Percentiles rank a stretch among this genome's conserved stretches.
phyloP scores from a whole-genome alignment of 2,888 invertebrate genomes.

The Eupithecia insigniata region DNA sequence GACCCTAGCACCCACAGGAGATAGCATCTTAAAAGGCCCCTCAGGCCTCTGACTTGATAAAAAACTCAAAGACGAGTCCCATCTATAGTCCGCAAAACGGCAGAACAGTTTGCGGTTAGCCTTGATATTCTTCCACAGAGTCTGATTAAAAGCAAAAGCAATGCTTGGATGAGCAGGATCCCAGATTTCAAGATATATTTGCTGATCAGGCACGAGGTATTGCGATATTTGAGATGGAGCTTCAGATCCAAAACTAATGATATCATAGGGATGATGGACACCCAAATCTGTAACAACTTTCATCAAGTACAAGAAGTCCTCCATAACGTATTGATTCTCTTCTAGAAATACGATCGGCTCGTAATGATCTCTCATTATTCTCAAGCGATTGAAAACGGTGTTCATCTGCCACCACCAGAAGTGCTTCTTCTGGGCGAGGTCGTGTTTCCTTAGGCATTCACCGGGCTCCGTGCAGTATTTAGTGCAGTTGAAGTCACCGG shows the following conservation, averaged over 20 bases:
- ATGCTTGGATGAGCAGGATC: slow-evolving; percentile 41
- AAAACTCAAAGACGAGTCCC: slow-evolving; percentile 56
- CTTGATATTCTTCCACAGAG: slow-evolving; percentile 55
- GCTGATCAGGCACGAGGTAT: slow-evolving; percentile 37
- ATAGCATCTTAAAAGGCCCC: slow-evolving; percentile 46
- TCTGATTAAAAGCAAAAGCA: slow-evolving; percentile 58
- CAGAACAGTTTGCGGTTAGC: slow-evolving; percentile 51
- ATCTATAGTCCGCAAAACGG: slow-evolving; percentile 55
- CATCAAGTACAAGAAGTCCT: slow-evolving; percentile 55
- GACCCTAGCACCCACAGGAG: slow-evolving; percentile 54
- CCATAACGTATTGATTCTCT: slow-evolving; percentile 54
- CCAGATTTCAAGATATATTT: slow-evolving; percentile 49
- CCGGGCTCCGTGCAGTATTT: slow-evolving; percentile 6
- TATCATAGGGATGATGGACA: slow-evolving; percentile 50
- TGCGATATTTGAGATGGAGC: slow-evolving; percentile 35
- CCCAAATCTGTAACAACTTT: slow-evolving; percentile 45
- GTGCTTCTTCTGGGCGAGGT: slow-evolving; percentile 55
- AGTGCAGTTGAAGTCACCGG: slow-evolving; percentile 49
- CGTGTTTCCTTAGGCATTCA: slow-evolving; percentile 6
- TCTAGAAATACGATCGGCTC: slow-evolving; percentile 51
- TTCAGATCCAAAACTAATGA: slow-evolving; percentile 55
- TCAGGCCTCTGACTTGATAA: slow-evolving; percentile 44
- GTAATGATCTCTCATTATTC: slow-evolving; percentile 39
- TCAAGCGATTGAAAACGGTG: slow-evolving; percentile 56
- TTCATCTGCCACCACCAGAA: slow-evolving; percentile 66